Evolutionary conservation across 2,113 vertebrate genomes (phyloP).

Genomic region (Proteles cristata): DNA sequence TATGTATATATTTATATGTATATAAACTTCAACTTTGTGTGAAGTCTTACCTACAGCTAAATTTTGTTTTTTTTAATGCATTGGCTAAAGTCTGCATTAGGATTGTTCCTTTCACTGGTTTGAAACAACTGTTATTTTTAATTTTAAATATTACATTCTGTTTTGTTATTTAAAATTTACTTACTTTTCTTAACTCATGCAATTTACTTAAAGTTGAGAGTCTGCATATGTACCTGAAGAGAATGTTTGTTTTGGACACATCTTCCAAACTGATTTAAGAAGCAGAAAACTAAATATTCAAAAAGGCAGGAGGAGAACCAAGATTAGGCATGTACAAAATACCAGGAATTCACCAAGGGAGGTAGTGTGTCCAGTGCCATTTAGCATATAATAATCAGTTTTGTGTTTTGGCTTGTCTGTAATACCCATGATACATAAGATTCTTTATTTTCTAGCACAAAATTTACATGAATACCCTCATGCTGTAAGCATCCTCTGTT

Average conservation of each 20-base stretch:
- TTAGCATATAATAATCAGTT: neutral
- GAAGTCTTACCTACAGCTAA: neutral
- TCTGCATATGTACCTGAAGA: neutral
- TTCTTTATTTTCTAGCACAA: slow-evolving; percentile 41
- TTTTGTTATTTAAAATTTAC: slow-evolving; percentile 10
- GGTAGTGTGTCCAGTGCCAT: neutral
- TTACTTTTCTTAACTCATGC: neutral
- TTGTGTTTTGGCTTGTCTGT: neutral
- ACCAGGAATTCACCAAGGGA: neutral
- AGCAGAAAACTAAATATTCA: neutral
- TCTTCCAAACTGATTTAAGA: neutral
- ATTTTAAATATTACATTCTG: neutral
- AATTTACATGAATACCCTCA: slow-evolving; percentile 9
- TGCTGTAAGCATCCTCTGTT: neutral
- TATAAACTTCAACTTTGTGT: too few species aligned
- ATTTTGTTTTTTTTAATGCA: neutral
- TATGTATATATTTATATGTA: neutral
- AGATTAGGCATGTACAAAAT: neutral
- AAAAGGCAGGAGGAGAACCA: neutral
- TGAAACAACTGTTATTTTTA: neutral
- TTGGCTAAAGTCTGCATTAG: neutral
- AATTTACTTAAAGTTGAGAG: neutral
- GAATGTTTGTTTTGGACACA: neutral
- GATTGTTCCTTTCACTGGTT: neutral
- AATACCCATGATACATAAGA: neutral